Evolutionary conservation across 2,113 vertebrate genomes (phyloP).

Genomic region (Nerophis lumbriciformis): DNA sequence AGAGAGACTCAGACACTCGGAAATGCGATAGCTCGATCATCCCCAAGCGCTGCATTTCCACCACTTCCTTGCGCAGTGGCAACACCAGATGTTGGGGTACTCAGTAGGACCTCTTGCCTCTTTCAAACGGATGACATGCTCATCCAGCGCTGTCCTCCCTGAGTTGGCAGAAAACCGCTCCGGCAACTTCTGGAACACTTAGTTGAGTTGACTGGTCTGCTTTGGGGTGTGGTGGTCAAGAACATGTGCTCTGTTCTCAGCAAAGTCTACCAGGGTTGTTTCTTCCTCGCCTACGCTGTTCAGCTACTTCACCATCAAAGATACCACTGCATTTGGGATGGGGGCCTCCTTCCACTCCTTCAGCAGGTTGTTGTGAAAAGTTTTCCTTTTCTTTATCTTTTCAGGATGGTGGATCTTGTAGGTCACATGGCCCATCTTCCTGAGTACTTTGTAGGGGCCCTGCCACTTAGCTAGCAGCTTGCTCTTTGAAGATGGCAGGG

Average conservation of each 20-base stretch:
- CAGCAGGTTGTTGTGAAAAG: slow-evolving; percentile 5
- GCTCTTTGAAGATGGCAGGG: no score
- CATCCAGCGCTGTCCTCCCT: not conserved
- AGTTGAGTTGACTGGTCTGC: no score
- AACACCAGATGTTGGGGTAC: not conserved
- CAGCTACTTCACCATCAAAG: not conserved
- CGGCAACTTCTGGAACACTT: not conserved
- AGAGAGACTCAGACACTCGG: no score
- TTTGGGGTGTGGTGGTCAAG: not conserved
- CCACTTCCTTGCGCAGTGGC: no score
- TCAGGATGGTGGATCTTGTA: not conserved
- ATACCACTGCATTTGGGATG: not conserved
- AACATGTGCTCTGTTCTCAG: no score
- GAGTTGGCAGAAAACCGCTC: not conserved
- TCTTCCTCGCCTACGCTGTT: not conserved
- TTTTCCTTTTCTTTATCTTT: not conserved
- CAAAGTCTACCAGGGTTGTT: not conserved
- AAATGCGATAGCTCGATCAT: not conserved
- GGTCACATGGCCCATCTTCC: not conserved
- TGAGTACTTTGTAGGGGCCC: no score
- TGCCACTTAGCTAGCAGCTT: no score
- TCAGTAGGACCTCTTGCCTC: not conserved
- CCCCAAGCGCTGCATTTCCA: no score
- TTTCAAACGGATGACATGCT: not conserved
- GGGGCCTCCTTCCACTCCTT: not conserved